Evolutionary conservation across 2,797 vertebrate genomes (phyloP).

Genomic region (Sebastes goodei): DNA sequence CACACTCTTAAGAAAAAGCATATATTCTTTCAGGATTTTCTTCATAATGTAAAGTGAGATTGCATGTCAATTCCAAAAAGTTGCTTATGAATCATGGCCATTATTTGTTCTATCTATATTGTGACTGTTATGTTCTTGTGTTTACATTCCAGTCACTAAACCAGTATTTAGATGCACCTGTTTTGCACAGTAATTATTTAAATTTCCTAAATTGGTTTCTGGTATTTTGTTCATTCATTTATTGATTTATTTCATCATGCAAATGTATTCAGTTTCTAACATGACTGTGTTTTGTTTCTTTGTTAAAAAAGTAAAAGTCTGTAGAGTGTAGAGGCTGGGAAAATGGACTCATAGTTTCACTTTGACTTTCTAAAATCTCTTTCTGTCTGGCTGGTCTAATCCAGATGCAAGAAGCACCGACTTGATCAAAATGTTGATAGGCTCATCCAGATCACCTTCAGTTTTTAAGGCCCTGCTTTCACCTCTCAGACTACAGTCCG

Average conservation of each 20-base stretch:
- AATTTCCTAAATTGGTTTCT: not conserved
- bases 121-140: not conserved
- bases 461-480: not conserved
- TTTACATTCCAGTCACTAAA: not conserved
- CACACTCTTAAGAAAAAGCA: not conserved
- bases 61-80: not conserved
- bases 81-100: not conserved
- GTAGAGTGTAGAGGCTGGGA: not conserved
- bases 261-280: not conserved
- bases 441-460: not conserved
- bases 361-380: not conserved
- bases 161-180: not conserved
- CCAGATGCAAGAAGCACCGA: not conserved
- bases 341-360: not conserved
- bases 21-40: not conserved
- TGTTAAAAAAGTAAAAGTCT: not conserved
- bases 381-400: not conserved
- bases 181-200: not conserved
- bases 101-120: not conserved
- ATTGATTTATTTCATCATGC: not conserved
- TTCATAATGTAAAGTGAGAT: not conserved
- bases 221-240: not conserved
- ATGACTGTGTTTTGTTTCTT: not conserved
- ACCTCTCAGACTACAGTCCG: not conserved
- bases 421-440: not conserved